A percentile compares a stretch with the other conserved stretches of the same genome.
Conservation (phyloP, 2,888 invertebrate genomes). For the Physocephala rufipes region DNA sequence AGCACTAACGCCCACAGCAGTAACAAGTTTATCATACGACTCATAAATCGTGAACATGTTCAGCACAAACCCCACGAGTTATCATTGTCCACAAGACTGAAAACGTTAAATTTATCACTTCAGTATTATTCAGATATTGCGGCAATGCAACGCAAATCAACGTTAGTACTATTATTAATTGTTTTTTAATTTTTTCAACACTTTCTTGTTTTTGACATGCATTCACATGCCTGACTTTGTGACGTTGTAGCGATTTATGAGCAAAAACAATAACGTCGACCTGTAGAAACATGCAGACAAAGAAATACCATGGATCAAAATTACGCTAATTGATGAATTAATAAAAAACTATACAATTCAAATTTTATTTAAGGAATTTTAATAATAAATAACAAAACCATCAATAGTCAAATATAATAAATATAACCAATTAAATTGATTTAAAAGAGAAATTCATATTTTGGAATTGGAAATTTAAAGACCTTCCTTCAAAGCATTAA, state of each 20-base stretch:
- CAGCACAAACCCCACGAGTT: conserved; percentile 20
- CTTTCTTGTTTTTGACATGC: conserved; percentile 39
- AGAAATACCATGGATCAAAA: too few relatives aligned
- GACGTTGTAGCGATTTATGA: conserved; percentile 24
- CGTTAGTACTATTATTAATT: conserved; percentile 43
- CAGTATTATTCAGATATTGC: neutral
- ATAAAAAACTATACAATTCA: neutral
- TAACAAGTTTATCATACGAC: conserved; percentile 30
- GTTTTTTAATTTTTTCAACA: conserved; percentile 51
- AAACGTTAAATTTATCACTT: conserved; percentile 21
- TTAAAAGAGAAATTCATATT: too few relatives aligned
- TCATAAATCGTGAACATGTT: conserved; percentile 34
- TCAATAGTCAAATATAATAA: too few relatives aligned
- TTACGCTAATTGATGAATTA: neutral
- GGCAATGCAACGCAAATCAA: neutral
- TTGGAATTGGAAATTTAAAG: too few relatives aligned
- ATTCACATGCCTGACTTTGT: conserved; percentile 13
- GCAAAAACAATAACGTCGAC: conserved; percentile 1
- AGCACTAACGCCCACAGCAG: neutral
- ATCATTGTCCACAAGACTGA: conserved; percentile 22
- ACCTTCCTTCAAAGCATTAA: too few relatives aligned
- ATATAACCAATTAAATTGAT: too few relatives aligned
- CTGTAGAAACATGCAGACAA: neutral
- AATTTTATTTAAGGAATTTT: too few relatives aligned
- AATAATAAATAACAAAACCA: too few relatives aligned